These are phyloP conservation scores for Trematomus bernacchii DNA, from an alignment of 2,797 vertebrate species.

Conservation along the genomic window DNA sequence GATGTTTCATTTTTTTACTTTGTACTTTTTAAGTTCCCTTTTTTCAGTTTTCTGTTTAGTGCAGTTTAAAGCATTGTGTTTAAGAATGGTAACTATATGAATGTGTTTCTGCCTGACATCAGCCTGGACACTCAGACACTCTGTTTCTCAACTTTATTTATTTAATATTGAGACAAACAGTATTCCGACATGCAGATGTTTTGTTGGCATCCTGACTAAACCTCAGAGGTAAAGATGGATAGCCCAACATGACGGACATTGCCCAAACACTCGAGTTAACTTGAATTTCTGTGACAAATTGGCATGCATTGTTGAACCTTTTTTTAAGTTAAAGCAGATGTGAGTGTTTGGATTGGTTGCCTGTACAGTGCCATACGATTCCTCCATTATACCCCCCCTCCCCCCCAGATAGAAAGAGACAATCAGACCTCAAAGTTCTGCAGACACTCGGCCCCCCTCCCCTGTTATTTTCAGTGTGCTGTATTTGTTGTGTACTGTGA, in stretches of 20 bases:
- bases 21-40: slow-evolving; percentile 32
- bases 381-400: background rate
- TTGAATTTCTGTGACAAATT: slow-evolving; percentile 30
- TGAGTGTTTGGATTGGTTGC: slow-evolving; percentile 47
- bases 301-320: slow-evolving; percentile 31
- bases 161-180: slow-evolving; percentile 29
- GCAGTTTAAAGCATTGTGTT: slow-evolving; percentile 73
- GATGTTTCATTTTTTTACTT: slow-evolving; percentile 35
- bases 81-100: slow-evolving; percentile 71
- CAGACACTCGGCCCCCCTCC: slow-evolving; percentile 42
- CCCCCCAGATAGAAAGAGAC: slow-evolving; percentile 67
- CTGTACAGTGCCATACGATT: slow-evolving; percentile 76
- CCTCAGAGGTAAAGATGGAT: slow-evolving; percentile 16
- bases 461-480: slow-evolving; percentile 20
- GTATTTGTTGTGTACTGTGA: slow-evolving; percentile 55
- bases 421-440: slow-evolving; percentile 76
- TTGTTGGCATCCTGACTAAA: slow-evolving; percentile 10
- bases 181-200: slow-evolving; percentile 23
- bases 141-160: slow-evolving; percentile 43
- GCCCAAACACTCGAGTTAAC: background rate
- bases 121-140: slow-evolving; percentile 49
- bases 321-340: slow-evolving; percentile 33
- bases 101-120: slow-evolving; percentile 68
- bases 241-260: background rate
- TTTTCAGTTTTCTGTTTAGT: slow-evolving; percentile 22